Conservation (phyloP, 2,888 invertebrate genomes). For the Papilio protenor region DNA sequence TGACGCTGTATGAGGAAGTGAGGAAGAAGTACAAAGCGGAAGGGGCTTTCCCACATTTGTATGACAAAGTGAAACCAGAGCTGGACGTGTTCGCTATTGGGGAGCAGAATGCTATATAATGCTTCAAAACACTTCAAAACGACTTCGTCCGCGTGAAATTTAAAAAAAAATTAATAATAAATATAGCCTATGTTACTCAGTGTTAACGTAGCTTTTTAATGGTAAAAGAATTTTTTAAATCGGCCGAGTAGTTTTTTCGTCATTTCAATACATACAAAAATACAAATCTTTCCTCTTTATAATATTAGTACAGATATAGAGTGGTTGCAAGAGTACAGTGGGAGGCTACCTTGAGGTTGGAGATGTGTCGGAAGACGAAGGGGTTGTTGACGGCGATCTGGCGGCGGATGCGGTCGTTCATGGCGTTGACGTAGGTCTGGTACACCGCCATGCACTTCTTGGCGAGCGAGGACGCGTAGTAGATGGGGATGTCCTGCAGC, state of each 20-base stretch:
- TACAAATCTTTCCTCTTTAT: too few relatives aligned
- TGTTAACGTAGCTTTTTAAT: too few relatives aligned
- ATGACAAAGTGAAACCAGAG: conserved; percentile 88
- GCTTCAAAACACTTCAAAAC: conserved; percentile 26
- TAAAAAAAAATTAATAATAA: too few relatives aligned
- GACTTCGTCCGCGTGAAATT: too few relatives aligned
- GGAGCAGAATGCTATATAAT: conserved; percentile 61
- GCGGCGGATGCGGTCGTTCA: conserved; percentile 98
- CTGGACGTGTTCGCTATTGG: conserved; percentile 86
- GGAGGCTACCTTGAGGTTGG: conserved; percentile 90
- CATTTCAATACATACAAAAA: too few relatives aligned
- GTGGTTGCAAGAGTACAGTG: too few relatives aligned
- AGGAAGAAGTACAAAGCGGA: conserved; percentile 84
- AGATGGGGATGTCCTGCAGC: conserved; percentile 99
- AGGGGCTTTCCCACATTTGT: conserved; percentile 86
- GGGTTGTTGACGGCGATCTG: conserved; percentile 99
- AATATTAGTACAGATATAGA: too few relatives aligned
- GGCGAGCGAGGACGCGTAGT: conserved; percentile 99
- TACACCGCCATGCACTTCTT: conserved; percentile 99
- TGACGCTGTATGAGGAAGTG: conserved; percentile 85
- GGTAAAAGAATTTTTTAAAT: too few relatives aligned
- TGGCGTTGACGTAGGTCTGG: conserved; percentile 99
- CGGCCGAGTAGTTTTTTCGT: too few relatives aligned
- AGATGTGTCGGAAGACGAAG: conserved; percentile 99
- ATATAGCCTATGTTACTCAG: too few relatives aligned